These are phyloP conservation scores for Atethmia centrago DNA, from an alignment of 2,888 invertebrate species.

Conservation along the genomic window DNA sequence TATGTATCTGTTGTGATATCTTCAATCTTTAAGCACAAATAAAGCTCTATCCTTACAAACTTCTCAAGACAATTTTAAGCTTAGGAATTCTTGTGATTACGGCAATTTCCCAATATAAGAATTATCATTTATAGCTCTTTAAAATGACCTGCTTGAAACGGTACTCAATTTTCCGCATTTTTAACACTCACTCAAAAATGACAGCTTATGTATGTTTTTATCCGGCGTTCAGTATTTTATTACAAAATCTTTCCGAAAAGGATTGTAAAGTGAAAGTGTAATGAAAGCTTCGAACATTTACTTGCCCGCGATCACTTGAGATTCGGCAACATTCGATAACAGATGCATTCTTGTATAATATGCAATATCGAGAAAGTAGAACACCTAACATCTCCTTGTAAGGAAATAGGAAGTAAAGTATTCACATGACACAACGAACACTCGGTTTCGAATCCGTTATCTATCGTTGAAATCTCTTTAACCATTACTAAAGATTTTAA, in stretches of 20 bases:
- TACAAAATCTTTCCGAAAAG: conserved; percentile 32
- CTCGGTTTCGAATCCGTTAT: conserved; percentile 1
- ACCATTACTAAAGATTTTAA: background rate
- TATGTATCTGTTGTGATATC: too few relatives aligned
- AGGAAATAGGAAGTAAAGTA: conserved; percentile 47
- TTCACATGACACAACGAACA: background rate
- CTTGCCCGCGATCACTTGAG: conserved; percentile 10
- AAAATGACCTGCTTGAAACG: background rate
- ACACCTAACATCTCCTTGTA: conserved; percentile 30
- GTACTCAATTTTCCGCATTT: conserved; percentile 14
- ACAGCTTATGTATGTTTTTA: background rate
- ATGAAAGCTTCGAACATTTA: conserved; percentile 39
- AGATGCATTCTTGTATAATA: conserved; percentile 36
- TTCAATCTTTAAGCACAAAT: too few relatives aligned
- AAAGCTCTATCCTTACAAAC: too few relatives aligned
- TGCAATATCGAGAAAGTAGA: conserved; percentile 37
- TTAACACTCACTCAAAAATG: background rate
- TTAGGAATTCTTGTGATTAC: background rate
- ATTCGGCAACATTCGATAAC: conserved; percentile 15
- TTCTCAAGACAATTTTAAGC: background rate
- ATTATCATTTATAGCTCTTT: too few relatives aligned
- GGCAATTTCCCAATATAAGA: too few relatives aligned
- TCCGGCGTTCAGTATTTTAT: conserved; percentile 23
- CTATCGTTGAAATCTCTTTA: background rate
- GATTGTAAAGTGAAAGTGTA: conserved; percentile 48